These are phyloP conservation scores for Laothoe populi DNA, from an alignment of 2,888 invertebrate genomes.

Conservation along the genomic window DNA sequence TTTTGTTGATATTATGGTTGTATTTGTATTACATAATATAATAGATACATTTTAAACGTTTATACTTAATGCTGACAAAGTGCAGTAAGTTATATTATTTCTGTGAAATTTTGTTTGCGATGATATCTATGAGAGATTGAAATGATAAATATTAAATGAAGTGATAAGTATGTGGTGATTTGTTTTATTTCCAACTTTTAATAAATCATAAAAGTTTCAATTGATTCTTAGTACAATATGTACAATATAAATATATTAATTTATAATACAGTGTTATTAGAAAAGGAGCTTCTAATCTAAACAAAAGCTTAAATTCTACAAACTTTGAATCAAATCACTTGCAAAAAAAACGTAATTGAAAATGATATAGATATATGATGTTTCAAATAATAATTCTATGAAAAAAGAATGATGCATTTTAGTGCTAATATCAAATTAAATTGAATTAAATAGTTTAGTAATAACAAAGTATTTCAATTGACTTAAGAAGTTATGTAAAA, in stretches of 20 bases:
- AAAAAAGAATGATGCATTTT: too few relatives aligned
- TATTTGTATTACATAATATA: conserved; percentile 6
- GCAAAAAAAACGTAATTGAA: too few relatives aligned
- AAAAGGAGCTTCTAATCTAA: not conserved
- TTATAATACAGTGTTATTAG: not conserved
- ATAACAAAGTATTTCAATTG: conserved; percentile 1
- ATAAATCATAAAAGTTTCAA: not conserved
- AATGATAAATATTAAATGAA: conserved; percentile 2
- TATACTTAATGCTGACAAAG: conserved; percentile 2
- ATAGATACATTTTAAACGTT: not conserved
- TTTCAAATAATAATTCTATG: too few relatives aligned
- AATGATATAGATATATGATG: too few relatives aligned
- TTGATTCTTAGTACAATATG: not conserved
- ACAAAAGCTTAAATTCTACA: not conserved
- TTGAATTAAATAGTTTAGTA: too few relatives aligned
- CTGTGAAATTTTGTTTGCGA: not conserved
- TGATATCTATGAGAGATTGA: conserved; percentile 5
- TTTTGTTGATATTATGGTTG: conserved; percentile 6
- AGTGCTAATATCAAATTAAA: not conserved
- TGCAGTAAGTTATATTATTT: not conserved
- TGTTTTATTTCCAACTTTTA: not conserved
- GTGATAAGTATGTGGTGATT: not conserved
- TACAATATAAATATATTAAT: not conserved
- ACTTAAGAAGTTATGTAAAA: not conserved
- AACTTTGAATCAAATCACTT: not conserved